These are phyloP conservation scores for Hypothenemus hampei DNA, from an alignment of 1,140 invertebrate species.

Conservation along the genomic window DNA sequence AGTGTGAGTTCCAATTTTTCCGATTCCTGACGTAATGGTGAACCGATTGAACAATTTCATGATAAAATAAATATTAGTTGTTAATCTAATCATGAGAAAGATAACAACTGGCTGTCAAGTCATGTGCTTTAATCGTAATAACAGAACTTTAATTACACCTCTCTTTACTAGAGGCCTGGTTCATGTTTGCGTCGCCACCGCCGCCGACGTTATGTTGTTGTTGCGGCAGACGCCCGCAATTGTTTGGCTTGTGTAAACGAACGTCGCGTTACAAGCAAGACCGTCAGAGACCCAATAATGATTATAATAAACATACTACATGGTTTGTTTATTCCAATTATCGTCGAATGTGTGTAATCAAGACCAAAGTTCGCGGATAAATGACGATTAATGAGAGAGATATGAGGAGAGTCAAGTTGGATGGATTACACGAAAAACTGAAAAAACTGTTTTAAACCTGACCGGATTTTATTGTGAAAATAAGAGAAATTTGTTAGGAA, in stretches of 20 bases:
- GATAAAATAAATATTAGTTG: no score
- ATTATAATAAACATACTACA: conserved; percentile 2
- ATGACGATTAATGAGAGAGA: background rate
- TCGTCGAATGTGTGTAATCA: conserved; percentile 3
- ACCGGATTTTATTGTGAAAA: no score
- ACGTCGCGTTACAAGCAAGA: conserved; percentile 9
- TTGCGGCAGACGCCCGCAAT: conserved; percentile 2
- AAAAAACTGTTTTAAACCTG: no score
- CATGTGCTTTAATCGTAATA: no score
- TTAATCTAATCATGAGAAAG: no score
- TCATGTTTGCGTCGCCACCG: background rate
- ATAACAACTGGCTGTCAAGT: no score
- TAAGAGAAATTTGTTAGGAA: no score
- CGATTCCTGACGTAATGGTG: no score
- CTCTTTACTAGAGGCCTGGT: background rate
- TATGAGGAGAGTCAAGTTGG: no score
- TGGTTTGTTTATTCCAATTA: conserved; percentile 1
- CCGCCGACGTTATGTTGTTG: background rate
- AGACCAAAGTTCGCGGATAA: background rate
- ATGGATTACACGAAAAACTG: no score
- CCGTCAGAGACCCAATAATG: conserved; percentile 13
- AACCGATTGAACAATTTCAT: no score
- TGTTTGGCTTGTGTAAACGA: conserved; percentile 11
- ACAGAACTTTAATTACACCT: conserved; percentile 6
- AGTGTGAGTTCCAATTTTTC: no score